Evolutionary conservation across 2,113 vertebrate genomes (phyloP), one percentile per base, ranked within the genome.

Genomic region (Isichthys henryi): DNA sequence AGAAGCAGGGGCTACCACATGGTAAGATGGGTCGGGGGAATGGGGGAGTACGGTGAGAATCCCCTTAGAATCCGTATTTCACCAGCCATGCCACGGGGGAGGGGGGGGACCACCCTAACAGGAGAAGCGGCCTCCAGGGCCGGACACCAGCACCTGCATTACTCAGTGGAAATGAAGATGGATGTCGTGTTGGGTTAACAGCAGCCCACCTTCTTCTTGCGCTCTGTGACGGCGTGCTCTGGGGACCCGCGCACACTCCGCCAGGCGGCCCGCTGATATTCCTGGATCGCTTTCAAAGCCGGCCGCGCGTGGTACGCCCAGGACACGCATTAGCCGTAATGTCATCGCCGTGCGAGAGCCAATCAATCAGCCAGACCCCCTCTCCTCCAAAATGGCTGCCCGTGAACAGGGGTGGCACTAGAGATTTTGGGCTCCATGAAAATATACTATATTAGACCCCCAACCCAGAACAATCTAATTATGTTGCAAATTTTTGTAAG

Each of bases 111-210:
- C 39, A 1, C 13, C 50, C 9, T 43, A 9, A 84, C 50, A 27
- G 19, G 74, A 84, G 77, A 58, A 84, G 23, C 17, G 39, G 11
- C 80, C 88, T 15, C 35, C 56, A 31, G 56, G 27, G 15, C 46
- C 3, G 5, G 5, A 31, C 31, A 5, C 3, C n/a, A 48, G 49
- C 77, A 58, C 88, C 52, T 48, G 80, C 88, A 84, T 89, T 89
- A 89, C 80, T 84, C 88, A 85, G 49, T 2, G 5, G 10, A 27
- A 52, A 89, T 89, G 53, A 89, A 89, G 77, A 89, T 45, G 52
- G 88, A 89, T 85, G 21, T 39, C 6, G 80, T 46, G 52, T 62
- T 85, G 53, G 88, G 52, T 85, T 89, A 48, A 52, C 52, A 46
- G 80, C 80, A 3, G 39, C 80, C 80, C 9, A 35, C 39, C 5